Conservation (phyloP, 92 coral and sea anemone species). For the Porites cylindrica region DNA sequence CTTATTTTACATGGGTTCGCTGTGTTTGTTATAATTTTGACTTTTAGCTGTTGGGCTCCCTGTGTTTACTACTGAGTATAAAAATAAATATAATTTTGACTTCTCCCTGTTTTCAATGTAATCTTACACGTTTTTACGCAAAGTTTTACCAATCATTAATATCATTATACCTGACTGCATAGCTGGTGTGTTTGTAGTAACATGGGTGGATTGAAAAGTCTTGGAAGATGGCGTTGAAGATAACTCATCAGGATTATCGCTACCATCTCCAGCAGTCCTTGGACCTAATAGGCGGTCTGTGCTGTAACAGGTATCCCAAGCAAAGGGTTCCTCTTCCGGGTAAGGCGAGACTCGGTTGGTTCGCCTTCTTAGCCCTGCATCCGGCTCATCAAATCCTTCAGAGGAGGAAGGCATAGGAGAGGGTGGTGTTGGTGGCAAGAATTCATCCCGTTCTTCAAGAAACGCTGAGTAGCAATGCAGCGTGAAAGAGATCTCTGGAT, state of each 20-base stretch:
- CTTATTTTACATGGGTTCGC: too few species aligned
- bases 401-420: slow-evolving; percentile 12
- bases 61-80: not conserved
- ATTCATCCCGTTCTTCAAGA: slow-evolving; percentile 19
- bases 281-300: slow-evolving; percentile 43
- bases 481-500: not conserved
- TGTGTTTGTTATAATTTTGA: too few species aligned
- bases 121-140: too few species aligned
- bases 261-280: slow-evolving; percentile 59
- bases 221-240: slow-evolving; percentile 44
- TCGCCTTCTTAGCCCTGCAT: slow-evolving; percentile 5
- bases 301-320: not conserved
- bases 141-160: too few species aligned
- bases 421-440: not conserved
- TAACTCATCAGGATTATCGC: slow-evolving; percentile 65
- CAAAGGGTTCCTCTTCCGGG: not conserved
- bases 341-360: slow-evolving; percentile 11
- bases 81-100: too few species aligned
- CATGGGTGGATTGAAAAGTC: slow-evolving; percentile 21
- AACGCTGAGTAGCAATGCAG: slow-evolving; percentile 13
- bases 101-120: too few species aligned
- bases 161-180: not conserved
- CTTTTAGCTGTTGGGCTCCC: not conserved
- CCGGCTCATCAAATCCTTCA: slow-evolving; percentile 29
- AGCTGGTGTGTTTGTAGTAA: not conserved